Evolutionary conservation across 2,797 vertebrate genomes (phyloP).

Genomic region (Esox lucius): DNA sequence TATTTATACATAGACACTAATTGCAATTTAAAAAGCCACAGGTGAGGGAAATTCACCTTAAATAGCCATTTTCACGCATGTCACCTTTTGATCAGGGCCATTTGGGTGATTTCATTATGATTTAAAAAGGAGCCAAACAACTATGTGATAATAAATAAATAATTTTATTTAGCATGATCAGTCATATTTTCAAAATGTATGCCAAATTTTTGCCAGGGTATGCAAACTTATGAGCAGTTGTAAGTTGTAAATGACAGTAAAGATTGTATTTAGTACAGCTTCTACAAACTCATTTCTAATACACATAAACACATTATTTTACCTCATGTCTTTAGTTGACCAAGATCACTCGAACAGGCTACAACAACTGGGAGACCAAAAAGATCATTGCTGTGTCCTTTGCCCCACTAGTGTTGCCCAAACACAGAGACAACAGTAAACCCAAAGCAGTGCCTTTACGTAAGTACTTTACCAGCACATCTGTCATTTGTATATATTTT

Average conservation of each 20-base stretch:
- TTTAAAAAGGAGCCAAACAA: no score
- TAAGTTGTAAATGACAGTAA: neutral
- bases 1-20: no score
- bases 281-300: neutral
- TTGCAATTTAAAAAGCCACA: no score
- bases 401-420: constrained; percentile 83
- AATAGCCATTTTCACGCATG: no score
- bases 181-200: no score
- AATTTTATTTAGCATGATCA: no score
- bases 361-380: constrained; percentile 85
- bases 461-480: constrained; percentile 70
- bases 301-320: constrained; percentile 9
- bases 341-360: constrained; percentile 83
- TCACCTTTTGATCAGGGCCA: no score
- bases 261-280: neutral
- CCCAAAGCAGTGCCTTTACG: constrained; percentile 78
- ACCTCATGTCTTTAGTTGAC: constrained; percentile 69
- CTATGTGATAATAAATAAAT: no score
- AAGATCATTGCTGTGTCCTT: constrained; percentile 90
- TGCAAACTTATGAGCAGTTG: no score
- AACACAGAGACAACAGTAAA: constrained; percentile 74
- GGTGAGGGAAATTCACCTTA: no score
- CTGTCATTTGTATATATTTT: neutral
- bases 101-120: no score
- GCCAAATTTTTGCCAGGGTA: no score